Evolutionary conservation across 2,888 invertebrate genomes (phyloP).

Genomic region (Caenorhabditis sp.): DNA sequence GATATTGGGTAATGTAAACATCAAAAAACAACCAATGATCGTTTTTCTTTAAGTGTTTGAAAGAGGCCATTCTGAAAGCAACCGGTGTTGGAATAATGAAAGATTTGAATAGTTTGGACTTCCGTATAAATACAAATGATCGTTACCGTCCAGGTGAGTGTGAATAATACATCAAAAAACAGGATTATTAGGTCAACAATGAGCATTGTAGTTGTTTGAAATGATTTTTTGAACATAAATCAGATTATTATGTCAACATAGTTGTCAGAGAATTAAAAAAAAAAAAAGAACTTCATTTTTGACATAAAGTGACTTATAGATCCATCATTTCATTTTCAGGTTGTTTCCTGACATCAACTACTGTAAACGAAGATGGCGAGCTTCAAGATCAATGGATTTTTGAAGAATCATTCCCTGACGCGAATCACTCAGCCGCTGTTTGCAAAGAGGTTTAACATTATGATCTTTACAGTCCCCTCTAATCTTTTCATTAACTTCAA

Average conservation of each 20-base stretch:
- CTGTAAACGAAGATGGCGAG: slow-evolving; percentile 59
- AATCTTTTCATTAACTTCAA: neutral
- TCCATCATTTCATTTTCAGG: slow-evolving; percentile 42
- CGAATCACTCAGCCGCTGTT: slow-evolving; percentile 65
- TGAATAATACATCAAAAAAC: neutral
- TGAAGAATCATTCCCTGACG: slow-evolving; percentile 68
- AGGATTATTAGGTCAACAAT: neutral
- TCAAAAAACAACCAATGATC: slow-evolving; percentile 42
- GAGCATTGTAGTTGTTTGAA: too few species aligned
- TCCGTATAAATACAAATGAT: slow-evolving; percentile 60
- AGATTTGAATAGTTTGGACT: slow-evolving; percentile 67
- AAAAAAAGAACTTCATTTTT: neutral
- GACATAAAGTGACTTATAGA: neutral
- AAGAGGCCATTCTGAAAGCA: slow-evolving; percentile 70
- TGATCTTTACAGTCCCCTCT: neutral
- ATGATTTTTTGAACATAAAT: neutral
- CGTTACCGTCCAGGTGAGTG: slow-evolving; percentile 62
- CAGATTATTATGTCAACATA: too few species aligned
- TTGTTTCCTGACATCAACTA: slow-evolving; percentile 65
- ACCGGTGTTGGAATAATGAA: slow-evolving; percentile 70
- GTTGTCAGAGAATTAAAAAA: neutral
- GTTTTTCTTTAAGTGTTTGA: slow-evolving; percentile 62
- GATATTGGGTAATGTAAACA: slow-evolving; percentile 63
- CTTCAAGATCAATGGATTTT: slow-evolving; percentile 67
- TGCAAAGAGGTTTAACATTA: slow-evolving; percentile 58